phyloP scores from a whole-genome alignment of 2,888 invertebrate species.

The Phoenoteleia sp. region DNA sequence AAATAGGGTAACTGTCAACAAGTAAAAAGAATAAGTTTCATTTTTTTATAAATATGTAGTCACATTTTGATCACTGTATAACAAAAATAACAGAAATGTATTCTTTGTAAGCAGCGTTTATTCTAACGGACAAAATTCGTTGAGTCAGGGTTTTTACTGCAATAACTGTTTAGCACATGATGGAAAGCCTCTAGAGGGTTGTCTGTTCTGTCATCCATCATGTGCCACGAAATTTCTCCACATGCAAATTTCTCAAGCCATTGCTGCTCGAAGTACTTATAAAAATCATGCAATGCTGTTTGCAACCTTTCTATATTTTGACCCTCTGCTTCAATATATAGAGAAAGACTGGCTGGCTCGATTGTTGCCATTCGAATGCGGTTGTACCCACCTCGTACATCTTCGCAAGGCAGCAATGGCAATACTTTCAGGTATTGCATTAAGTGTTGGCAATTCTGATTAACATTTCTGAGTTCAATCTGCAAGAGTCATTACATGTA shows the following conservation, averaged over 20 bases:
- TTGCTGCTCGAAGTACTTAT: background rate
- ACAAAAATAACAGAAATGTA: no score
- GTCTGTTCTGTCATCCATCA: background rate
- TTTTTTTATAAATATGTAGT: no score
- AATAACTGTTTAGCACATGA: background rate
- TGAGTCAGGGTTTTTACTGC: background rate
- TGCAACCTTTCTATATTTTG: background rate
- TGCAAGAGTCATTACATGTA: no score
- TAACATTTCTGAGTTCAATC: no score
- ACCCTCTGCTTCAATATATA: no score
- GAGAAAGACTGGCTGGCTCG: background rate
- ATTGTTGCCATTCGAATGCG: background rate
- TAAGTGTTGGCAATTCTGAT: no score
- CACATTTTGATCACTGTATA: no score
- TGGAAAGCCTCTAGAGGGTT: background rate
- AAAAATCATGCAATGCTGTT: background rate
- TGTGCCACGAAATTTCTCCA: background rate
- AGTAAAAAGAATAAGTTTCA: no score
- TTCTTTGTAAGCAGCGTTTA: no score
- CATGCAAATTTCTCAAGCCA: background rate
- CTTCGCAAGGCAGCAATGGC: background rate
- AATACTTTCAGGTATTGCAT: background rate
- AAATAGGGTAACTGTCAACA: no score
- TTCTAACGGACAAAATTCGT: no score
- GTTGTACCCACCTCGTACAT: background rate